Percentiles rank a stretch among this genome's conserved stretches.
Conservation (phyloP, 2,113 vertebrate species). For the Ammodytes dubius region DNA sequence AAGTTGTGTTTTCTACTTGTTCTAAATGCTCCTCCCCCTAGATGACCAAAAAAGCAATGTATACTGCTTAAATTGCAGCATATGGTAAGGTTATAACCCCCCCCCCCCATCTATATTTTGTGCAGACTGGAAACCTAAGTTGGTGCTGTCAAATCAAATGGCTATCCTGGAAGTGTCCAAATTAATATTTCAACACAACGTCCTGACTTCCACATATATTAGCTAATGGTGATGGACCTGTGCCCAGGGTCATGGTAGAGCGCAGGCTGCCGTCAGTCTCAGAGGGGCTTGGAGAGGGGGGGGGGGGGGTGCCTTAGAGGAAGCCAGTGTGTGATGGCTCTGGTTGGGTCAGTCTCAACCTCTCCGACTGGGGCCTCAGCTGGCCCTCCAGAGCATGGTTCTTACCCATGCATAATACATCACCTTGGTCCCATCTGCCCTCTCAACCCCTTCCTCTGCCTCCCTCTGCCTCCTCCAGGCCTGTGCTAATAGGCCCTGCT, state of each 20-base stretch:
- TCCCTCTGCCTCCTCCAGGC: slow-evolving; percentile 51
- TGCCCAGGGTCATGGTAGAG: slow-evolving; percentile 61
- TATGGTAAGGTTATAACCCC: background rate
- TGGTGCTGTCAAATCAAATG: slow-evolving; percentile 13
- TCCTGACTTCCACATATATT: slow-evolving; percentile 57
- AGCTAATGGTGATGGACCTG: slow-evolving; percentile 45
- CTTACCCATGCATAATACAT: slow-evolving; percentile 79
- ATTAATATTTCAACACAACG: slow-evolving; percentile 70
- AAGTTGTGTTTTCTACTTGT: background rate
- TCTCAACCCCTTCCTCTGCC: slow-evolving; percentile 55
- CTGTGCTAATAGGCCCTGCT: slow-evolving; percentile 51
- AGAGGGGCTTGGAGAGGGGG: slow-evolving; percentile 32
- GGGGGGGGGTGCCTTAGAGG: slow-evolving; percentile 37
- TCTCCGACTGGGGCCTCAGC: slow-evolving; percentile 70
- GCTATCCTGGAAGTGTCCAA: slow-evolving; percentile 22
- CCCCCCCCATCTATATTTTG: background rate
- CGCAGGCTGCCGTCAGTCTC: slow-evolving; percentile 49
- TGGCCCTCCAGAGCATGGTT: slow-evolving; percentile 57
- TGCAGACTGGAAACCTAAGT: background rate
- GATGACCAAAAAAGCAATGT: background rate
- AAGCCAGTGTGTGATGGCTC: slow-evolving; percentile 60
- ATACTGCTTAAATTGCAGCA: background rate
- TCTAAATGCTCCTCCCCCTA: too few species aligned
- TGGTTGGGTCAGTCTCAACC: slow-evolving; percentile 70
- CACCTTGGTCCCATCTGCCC: slow-evolving; percentile 75